Evolutionary conservation across 2,888 invertebrate genomes (phyloP), one percentile per base, ranked within the genome.

Genomic region (Tinea semifulvella): DNA sequence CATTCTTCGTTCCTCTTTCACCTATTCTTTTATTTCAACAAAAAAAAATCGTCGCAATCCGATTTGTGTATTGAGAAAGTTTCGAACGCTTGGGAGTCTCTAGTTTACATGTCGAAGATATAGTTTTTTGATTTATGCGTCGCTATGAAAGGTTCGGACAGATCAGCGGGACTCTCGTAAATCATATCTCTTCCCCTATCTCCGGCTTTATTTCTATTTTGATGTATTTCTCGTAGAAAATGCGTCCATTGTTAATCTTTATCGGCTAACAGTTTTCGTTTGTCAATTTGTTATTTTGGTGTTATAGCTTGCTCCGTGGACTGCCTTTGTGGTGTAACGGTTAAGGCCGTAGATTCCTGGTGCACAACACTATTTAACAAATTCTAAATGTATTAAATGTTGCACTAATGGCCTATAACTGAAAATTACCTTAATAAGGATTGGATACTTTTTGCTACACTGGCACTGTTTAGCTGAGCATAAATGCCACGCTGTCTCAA

Each of bases 11-110:
- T 40, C 22, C 13, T 13, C n/a, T 19, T 39, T 20, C 17, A n/a
- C 17, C 22, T 3, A 17, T 40, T 17, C 16, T 16, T 27, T 28
- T 43, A 17, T 19, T 11, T 43, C 3, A 10, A 31, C 8, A 19
- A 31, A 31, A 2, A 22, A n/a, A 6, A 7, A 16, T 10, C 43
- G 50, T 54, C 53, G 53, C 57, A 62, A 64, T 64, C 65, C 55
- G 63, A 66, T 68, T 66, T 67, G 58, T 58, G 57, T 57, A 53
- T 58, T 52, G 55, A 47, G 49, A 51, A 49, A 54, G 53, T 60
- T 53, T 56, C 50, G 53, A 52, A 46, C 50, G 36, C 27, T 44
- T 35, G 31, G 28, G 43, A 31, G 43, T 28, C n/a, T 43, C 16
- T 43, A 28, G n/a, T 43, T 43, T 43, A 13, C 40, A 40, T 40